Evolutionary conservation across 2,113 vertebrate species (phyloP).

Genomic region (Crotophaga sulcirostris): DNA sequence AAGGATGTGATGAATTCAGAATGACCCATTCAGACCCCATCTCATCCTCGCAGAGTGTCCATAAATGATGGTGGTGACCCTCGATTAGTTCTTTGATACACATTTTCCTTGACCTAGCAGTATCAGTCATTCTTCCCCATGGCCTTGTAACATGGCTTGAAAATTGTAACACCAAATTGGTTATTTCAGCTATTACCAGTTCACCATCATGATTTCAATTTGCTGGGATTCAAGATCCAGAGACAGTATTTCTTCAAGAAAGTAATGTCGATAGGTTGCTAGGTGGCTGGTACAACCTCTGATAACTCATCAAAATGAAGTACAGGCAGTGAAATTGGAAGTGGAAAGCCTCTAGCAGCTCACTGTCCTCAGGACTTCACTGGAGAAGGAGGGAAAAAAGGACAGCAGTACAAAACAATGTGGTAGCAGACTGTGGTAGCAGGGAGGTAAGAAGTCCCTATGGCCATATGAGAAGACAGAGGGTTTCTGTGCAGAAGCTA

Average conservation of each 20-base stretch:
- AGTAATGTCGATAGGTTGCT: background rate
- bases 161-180: conserved; percentile 29
- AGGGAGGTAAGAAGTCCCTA: background rate
- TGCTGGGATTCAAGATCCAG: background rate
- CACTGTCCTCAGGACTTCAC: background rate
- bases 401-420: background rate
- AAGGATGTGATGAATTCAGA: conserved; percentile 2
- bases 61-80: conserved; percentile 32
- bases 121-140: background rate
- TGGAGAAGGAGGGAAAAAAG: background rate
- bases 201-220: background rate
- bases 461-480: background rate
- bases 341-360: background rate
- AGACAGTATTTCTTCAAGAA: conserved; percentile 23
- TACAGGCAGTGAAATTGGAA: background rate
- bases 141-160: background rate
- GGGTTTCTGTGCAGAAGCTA: background rate
- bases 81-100: background rate
- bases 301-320: background rate
- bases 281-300: background rate
- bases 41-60: background rate
- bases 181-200: conserved; percentile 18
- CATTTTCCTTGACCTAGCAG: conserved; percentile 11
- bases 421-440: background rate
- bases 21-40: background rate